A percentile compares a stretch with the other conserved stretches of the same genome.
phyloP scores from a whole-genome alignment of 2,797 vertebrate species.

The Oreochromis grahami region DNA sequence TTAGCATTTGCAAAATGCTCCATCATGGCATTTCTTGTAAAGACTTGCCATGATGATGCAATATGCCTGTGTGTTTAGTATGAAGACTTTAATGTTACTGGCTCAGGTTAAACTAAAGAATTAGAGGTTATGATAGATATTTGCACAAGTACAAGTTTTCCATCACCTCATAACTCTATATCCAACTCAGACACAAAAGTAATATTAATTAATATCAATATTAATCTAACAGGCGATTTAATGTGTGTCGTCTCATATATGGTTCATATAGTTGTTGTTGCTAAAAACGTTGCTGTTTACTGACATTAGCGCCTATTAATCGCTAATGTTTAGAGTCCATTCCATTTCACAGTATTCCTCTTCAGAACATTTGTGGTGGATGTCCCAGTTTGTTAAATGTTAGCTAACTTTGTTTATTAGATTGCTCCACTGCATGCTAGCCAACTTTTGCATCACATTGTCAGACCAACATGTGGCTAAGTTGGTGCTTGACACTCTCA shows the following conservation, averaged over 20 bases:
- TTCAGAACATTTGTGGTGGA: neutral
- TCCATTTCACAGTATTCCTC: neutral
- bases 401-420: neutral
- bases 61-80: neutral
- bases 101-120: neutral
- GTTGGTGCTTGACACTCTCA: neutral
- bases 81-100: neutral
- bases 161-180: neutral
- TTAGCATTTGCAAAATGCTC: neutral
- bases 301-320: neutral
- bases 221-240: neutral
- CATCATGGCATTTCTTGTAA: neutral
- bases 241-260: neutral
- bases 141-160: neutral
- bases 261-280: neutral
- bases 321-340: neutral
- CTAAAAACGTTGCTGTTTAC: neutral
- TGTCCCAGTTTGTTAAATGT: neutral
- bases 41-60: neutral
- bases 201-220: neutral
- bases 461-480: slow-evolving; percentile 1
- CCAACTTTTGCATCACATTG: neutral
- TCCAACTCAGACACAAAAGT: neutral
- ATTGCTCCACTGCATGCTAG: neutral
- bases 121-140: neutral